Conservation (phyloP, 2,888 invertebrate species). For the Muschampia plurimacula region DNA sequence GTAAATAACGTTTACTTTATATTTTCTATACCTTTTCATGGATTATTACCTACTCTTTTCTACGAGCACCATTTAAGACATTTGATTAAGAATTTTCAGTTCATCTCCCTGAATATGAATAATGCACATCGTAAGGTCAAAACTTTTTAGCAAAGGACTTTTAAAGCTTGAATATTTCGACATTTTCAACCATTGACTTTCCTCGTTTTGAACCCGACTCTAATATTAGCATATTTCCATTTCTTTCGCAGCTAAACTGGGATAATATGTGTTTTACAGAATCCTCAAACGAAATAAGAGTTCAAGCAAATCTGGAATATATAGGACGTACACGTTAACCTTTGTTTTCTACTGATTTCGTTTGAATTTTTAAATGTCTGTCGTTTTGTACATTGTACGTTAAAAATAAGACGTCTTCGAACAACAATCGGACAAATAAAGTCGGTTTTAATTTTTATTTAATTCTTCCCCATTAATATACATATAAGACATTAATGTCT, state of each 20-base stretch:
- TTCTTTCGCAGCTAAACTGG: background rate
- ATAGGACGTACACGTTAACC: too few species aligned
- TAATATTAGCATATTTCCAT: conserved; percentile 18
- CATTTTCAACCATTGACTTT: conserved; percentile 1
- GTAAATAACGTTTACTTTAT: too few species aligned
- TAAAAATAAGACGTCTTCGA: too few species aligned
- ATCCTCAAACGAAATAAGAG: background rate
- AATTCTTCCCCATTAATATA: too few species aligned
- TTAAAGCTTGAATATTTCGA: conserved; percentile 14
- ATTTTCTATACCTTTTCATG: too few species aligned
- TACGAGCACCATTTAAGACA: background rate
- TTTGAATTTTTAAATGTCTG: background rate
- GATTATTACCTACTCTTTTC: too few species aligned
- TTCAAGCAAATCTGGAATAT: background rate
- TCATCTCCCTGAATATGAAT: background rate
- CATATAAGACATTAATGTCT: too few species aligned
- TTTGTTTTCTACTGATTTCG: background rate
- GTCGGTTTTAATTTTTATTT: too few species aligned
- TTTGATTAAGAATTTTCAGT: background rate
- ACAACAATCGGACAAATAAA: too few species aligned
- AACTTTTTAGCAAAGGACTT: background rate
- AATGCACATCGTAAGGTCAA: background rate
- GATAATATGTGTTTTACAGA: conserved; percentile 9
- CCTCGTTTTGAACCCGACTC: conserved; percentile 8
- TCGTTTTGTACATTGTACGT: background rate